Evolutionary conservation across 2,113 vertebrate species (phyloP), one percentile per base, ranked within the genome.

Genomic region (Bufo bufo): DNA sequence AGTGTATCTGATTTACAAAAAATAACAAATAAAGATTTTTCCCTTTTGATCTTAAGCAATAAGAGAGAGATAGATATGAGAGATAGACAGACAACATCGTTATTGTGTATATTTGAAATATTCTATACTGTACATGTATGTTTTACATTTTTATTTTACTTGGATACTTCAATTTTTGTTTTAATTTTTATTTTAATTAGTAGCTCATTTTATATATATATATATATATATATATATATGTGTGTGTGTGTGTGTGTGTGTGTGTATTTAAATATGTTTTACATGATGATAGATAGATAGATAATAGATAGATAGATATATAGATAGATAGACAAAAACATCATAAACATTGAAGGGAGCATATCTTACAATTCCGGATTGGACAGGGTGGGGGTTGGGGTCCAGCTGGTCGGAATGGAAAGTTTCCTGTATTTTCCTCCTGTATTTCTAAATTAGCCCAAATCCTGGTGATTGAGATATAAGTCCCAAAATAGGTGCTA

Each of bases 401-500:
- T 79, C 85, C 87, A 90, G 74, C 72, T 89, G 89, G 54, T 45
- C 4, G 49, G 17, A 45, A 65, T 61, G 43, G 52, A n/a, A 47
- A 84, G 85, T 86, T 89, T 45, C 82, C 84, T 89, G 88, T 83
- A 88, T 88, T 89, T 84, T 86, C 89, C 66, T 61, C 74, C 59
- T 80, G 84, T 89, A 85, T 80, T 74, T 77, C 65, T 69, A 50
- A 33, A 33, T 49, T 52, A 69, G 4, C 82, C 20, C 82, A 69
- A 52, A 84, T 69, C 20, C 45, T 6, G 66, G 80, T 82, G 20
- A 66, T 52, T 65, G 61, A 47, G 13, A 13, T 69, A 54, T 33
- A 19, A 6, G 43, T 72, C 10, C 81, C 6, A 11, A 16, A 47
- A 69, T 12, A 45, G 58, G 43, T 80, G 56, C 52, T 20, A 49